Evolutionary conservation across 2,888 invertebrate species (phyloP).

Genomic region (Xestia ashworthii): DNA sequence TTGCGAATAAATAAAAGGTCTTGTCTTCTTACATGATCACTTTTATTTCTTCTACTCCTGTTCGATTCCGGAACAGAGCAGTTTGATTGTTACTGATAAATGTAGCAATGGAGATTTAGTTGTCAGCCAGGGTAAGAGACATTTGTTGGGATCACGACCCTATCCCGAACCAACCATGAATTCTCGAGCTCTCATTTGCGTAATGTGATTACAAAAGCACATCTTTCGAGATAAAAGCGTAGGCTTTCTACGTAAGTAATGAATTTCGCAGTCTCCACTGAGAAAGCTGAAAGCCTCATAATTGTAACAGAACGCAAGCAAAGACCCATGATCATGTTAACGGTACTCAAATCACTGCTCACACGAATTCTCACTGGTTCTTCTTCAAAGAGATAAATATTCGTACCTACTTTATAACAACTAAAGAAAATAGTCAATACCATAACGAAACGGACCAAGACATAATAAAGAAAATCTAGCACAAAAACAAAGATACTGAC

Average conservation of each 20-base stretch:
- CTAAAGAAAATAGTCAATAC: constrained; percentile 15
- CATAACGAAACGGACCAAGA: constrained; percentile 15
- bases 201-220: constrained; percentile 91
- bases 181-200: constrained; percentile 88
- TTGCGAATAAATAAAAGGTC: constrained; percentile 13
- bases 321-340: constrained; percentile 64
- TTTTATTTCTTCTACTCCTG: constrained; percentile 11
- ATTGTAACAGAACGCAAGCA: constrained; percentile 75
- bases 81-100: constrained; percentile 72
- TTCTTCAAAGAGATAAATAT: constrained; percentile 26
- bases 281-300: constrained; percentile 80
- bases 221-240: constrained; percentile 89
- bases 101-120: constrained; percentile 77
- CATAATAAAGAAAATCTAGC: constrained; percentile 32
- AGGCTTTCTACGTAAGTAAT: constrained; percentile 88
- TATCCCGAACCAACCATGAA: constrained; percentile 86
- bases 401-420: constrained; percentile 1
- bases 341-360: constrained; percentile 43
- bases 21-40: background rate
- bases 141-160: constrained; percentile 88
- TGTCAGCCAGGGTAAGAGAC: constrained; percentile 83
- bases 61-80: constrained; percentile 46
- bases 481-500: constrained; percentile 11
- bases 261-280: constrained; percentile 84
- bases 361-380: constrained; percentile 43